Percentiles rank a stretch among this genome's conserved stretches.
These are phyloP conservation scores for Gadus macrocephalus DNA, from an alignment of 2,113 vertebrate genomes.

Conservation along the genomic window DNA sequence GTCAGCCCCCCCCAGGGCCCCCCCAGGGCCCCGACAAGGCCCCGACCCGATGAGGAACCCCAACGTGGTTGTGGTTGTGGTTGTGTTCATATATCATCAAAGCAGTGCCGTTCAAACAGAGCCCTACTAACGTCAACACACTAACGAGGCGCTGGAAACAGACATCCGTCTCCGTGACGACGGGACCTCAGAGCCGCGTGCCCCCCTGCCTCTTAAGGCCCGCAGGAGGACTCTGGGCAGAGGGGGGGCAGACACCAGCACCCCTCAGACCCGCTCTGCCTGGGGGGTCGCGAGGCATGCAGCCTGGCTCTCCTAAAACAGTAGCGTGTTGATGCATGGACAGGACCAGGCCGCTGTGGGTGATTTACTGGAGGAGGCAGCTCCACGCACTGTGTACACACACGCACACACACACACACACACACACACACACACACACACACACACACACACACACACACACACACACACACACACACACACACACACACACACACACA, in stretches of 20 bases:
- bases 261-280: slow-evolving; percentile 19
- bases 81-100: too few relatives aligned
- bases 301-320: slow-evolving; percentile 54
- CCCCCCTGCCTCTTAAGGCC: slow-evolving; percentile 72
- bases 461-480: too few relatives aligned
- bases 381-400: too few relatives aligned
- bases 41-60: too few relatives aligned
- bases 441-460: too few relatives aligned
- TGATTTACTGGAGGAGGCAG: neutral
- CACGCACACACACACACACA: too few relatives aligned
- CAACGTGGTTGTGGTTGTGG: too few relatives aligned
- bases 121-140: neutral
- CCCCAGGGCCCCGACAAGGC: too few relatives aligned
- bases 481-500: too few relatives aligned
- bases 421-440: too few relatives aligned
- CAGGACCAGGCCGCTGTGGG: slow-evolving; percentile 6
- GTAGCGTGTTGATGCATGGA: slow-evolving; percentile 38
- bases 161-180: slow-evolving; percentile 10
- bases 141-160: neutral
- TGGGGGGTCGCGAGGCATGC: slow-evolving; percentile 41
- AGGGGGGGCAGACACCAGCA: slow-evolving; percentile 24
- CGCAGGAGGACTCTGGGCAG: slow-evolving; percentile 26
- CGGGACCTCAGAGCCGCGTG: slow-evolving; percentile 22
- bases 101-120: too few relatives aligned
- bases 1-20: too few relatives aligned